Percentiles rank a stretch among this genome's conserved stretches.
Evolutionary conservation across 2,113 vertebrate genomes (phyloP).

Genomic region (Lethenteron reissneri): DNA sequence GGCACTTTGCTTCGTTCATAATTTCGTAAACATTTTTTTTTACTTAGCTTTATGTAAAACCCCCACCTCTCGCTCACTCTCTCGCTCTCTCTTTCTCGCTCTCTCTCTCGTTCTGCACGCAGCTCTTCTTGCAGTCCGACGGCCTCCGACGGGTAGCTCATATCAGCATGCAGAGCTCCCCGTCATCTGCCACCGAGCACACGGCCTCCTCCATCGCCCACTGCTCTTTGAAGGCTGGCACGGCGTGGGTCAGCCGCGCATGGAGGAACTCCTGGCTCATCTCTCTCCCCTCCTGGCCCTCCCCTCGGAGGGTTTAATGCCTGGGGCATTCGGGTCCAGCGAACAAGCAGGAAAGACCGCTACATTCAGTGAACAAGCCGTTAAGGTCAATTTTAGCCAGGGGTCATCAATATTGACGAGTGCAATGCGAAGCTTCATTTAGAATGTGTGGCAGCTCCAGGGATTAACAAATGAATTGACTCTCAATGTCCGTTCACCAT

Average conservation of each 20-base stretch:
- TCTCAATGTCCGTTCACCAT: no score
- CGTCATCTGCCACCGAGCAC: no score
- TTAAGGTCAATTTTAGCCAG: not conserved
- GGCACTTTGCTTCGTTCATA: not conserved
- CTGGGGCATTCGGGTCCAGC: not conserved
- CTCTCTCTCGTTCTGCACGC: not conserved
- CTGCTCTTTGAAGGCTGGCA: no score
- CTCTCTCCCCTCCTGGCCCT: no score
- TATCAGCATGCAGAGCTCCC: no score
- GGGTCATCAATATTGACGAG: not conserved
- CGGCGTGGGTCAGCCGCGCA: no score
- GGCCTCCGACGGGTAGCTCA: not conserved
- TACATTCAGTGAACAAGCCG: not conserved
- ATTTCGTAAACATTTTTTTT: not conserved
- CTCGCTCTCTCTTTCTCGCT: not conserved
- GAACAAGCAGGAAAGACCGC: not conserved
- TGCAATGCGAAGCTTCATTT: no score
- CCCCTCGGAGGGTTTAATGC: not conserved
- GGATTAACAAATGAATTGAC: no score
- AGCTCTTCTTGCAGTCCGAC: not conserved
- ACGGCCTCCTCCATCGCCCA: no score
- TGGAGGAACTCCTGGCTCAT: no score
- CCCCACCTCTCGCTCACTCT: not conserved
- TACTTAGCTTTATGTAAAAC: not conserved
- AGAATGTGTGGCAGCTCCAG: no score